These are phyloP conservation scores for Dendropsophus ebraccatus DNA, from an alignment of 2,113 vertebrate genomes.

Conservation along the genomic window DNA sequence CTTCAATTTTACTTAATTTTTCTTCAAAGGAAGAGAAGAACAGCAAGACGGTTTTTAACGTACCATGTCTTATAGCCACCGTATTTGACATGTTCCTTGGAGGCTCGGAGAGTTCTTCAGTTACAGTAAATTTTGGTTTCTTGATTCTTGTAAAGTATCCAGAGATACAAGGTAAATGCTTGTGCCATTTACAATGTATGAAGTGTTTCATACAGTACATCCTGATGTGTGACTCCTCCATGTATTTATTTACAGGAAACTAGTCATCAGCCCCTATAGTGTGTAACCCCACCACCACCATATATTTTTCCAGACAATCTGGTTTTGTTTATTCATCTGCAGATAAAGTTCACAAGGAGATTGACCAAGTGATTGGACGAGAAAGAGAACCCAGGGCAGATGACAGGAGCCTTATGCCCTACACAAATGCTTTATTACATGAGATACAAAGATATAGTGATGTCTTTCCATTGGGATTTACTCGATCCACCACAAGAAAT, in stretches of 20 bases:
- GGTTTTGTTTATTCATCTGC: background rate
- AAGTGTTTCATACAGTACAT: too few relatives aligned
- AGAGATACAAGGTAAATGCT: slow-evolving; percentile 77
- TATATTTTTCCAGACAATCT: too few relatives aligned
- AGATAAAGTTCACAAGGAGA: slow-evolving; percentile 75
- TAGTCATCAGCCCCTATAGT: too few relatives aligned
- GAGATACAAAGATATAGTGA: slow-evolving; percentile 88
- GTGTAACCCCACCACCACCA: too few relatives aligned
- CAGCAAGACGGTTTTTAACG: background rate
- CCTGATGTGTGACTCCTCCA: too few relatives aligned
- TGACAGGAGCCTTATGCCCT: slow-evolving; percentile 74
- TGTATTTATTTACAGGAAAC: too few relatives aligned
- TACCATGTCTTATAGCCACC: background rate
- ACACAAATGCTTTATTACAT: slow-evolving; percentile 84
- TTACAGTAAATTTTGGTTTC: slow-evolving; percentile 85
- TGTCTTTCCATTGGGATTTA: slow-evolving; percentile 70
- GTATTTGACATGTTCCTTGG: slow-evolving; percentile 80
- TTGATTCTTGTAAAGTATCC: slow-evolving; percentile 84
- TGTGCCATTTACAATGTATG: too few relatives aligned
- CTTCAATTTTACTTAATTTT: background rate
- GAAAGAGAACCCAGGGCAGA: slow-evolving; percentile 59
- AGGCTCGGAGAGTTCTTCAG: slow-evolving; percentile 86
- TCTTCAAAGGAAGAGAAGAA: slow-evolving; percentile 11
- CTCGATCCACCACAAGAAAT: slow-evolving; percentile 66
- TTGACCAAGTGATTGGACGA: slow-evolving; percentile 60